Evolutionary conservation across 1,140 invertebrate genomes (phyloP), one percentile per base, ranked within the genome.

Genomic region (Gonioctena quinquepunctata): DNA sequence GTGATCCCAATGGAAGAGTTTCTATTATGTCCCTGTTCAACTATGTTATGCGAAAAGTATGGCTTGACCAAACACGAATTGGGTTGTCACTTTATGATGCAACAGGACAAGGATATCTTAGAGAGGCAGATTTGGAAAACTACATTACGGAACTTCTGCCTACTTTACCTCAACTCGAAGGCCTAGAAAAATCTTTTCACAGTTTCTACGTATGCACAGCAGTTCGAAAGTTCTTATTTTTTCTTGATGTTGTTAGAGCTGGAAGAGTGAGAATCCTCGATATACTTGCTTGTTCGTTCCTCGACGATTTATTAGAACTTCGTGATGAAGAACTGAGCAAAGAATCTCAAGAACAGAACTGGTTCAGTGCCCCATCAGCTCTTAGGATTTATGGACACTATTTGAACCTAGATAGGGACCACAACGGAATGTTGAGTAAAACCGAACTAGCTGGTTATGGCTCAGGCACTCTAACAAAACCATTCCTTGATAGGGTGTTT

Each of bases 181-280:
- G 94, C 0, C 83, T 99, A 26, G 94, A 97, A 82, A 93, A 94
- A 60, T 96, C 95, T 0, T 98, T 98, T 83, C 94, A 96, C 78
- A 95, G 92, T 8, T 99, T 99, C 86, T 99, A 99, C 82, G 92
- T 97, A 0, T 98, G 96, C 82, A 97, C 96, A 7, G 96, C 95
- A 18, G 95, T 96, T 0, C 88, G 96, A 71, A 98, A 97, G 80
- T 98, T 99, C 82, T 90, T 98, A 72, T 99, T 99, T 83, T 99
- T 98, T 79, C 83, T 99, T 1, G 96, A 99, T 85, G 94, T 94
- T 0, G 81, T 96, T 54, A 87, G 93, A 77, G 95, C 94, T 0
- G 94, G 95, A 1, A 88, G 92, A 79, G 93, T 99, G 50, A 89
- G 93, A 76, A 98, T 99, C 75, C 87, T 93, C 66, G 96, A 98